Percentiles rank a stretch among this genome's conserved stretches.
phyloP scores from a whole-genome alignment of 2,888 invertebrate genomes.

The Macrosoma leucophasiata region DNA sequence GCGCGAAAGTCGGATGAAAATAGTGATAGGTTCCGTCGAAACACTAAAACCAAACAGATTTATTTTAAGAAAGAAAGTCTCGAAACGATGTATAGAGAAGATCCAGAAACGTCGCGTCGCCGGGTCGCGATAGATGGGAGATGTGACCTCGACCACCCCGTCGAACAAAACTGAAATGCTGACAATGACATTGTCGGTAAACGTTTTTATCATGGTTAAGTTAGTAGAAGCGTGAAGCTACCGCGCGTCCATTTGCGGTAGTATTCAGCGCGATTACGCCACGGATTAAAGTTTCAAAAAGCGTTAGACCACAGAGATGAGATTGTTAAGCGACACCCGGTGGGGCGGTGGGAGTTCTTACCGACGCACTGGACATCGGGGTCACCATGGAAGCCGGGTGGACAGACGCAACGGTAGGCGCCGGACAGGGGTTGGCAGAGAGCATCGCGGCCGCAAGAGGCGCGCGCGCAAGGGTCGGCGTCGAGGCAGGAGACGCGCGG shows the following conservation, averaged over 20 bases:
- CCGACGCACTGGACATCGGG: slow-evolving; percentile 84
- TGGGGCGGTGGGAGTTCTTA: slow-evolving; percentile 52
- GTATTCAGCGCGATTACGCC: slow-evolving; percentile 61
- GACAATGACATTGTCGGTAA: slow-evolving; percentile 32
- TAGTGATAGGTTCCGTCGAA: too few relatives aligned
- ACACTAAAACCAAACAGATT: too few relatives aligned
- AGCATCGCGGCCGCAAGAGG: slow-evolving; percentile 87
- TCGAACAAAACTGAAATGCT: slow-evolving; percentile 41
- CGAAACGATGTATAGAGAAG: too few relatives aligned
- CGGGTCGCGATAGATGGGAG: too few relatives aligned
- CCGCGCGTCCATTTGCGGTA: slow-evolving; percentile 55
- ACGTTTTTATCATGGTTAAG: slow-evolving; percentile 36
- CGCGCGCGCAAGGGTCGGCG: slow-evolving; percentile 83
- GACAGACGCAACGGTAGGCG: slow-evolving; percentile 87
- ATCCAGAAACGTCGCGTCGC: too few relatives aligned
- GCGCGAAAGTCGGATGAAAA: slow-evolving; percentile 36
- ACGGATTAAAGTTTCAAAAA: slow-evolving; percentile 49
- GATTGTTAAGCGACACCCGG: slow-evolving; percentile 27
- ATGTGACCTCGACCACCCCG: too few relatives aligned
- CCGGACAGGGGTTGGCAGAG: slow-evolving; percentile 87
- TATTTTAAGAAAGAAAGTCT: too few relatives aligned
- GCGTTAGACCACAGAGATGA: slow-evolving; percentile 59
- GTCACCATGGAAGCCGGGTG: slow-evolving; percentile 88
- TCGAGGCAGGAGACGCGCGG: slow-evolving; percentile 84
- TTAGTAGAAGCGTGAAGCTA: slow-evolving; percentile 71